These are phyloP conservation scores for Ictalurus furcatus DNA, from an alignment of 2,113 vertebrate genomes.

Conservation along the genomic window DNA sequence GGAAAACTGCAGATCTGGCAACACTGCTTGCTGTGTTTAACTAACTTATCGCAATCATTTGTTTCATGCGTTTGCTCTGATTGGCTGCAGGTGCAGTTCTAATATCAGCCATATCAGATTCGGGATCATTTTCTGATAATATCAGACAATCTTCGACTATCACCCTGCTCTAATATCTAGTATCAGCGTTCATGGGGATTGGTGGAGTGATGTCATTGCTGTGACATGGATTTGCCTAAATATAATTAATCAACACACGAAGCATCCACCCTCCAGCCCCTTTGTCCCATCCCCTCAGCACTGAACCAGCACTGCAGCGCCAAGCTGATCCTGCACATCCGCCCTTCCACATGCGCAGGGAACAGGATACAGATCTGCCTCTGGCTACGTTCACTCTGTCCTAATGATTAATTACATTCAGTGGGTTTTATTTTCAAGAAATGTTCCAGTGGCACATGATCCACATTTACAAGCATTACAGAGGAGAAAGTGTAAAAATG, in stretches of 20 bases:
- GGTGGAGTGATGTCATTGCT: slow-evolving; percentile 18
- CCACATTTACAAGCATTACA: neutral
- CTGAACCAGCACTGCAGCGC: slow-evolving; percentile 13
- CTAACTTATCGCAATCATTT: neutral
- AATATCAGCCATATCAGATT: neutral
- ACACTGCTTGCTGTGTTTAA: neutral
- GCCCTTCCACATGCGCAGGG: neutral
- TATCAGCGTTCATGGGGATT: neutral
- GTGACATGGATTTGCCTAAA: slow-evolving; percentile 23
- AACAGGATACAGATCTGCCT: neutral
- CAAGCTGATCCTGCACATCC: slow-evolving; percentile 1
- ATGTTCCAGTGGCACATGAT: neutral
- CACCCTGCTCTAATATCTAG: neutral
- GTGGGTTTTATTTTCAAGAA: neutral
- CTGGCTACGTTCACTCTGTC: neutral
- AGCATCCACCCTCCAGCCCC: neutral
- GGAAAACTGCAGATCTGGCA: neutral
- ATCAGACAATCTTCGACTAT: neutral
- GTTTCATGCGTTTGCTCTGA: neutral
- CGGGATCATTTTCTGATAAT: neutral
- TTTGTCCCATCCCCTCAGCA: neutral
- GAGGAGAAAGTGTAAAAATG: neutral
- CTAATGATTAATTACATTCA: neutral
- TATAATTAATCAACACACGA: slow-evolving; percentile 25
- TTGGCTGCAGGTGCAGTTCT: neutral